Evolutionary conservation across 1,140 invertebrate species (phyloP).

Genomic region (Ceratosolen solmsi): DNA sequence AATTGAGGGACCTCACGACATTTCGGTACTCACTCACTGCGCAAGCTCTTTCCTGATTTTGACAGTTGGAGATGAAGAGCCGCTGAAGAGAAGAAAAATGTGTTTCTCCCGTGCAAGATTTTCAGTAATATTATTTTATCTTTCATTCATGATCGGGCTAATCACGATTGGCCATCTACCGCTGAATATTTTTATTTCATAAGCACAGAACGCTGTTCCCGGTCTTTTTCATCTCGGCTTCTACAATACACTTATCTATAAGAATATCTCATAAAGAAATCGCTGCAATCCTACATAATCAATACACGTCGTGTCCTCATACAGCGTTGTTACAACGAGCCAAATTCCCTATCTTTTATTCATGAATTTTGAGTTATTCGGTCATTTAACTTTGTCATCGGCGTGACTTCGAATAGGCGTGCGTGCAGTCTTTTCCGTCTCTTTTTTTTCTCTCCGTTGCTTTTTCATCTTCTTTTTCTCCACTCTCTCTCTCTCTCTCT

Average conservation of each 20-base stretch:
- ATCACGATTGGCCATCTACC: not conserved
- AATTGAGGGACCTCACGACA: too few relatives aligned
- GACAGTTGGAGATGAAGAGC: too few relatives aligned
- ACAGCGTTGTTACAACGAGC: not conserved
- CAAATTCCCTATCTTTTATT: constrained; percentile 48
- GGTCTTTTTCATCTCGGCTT: not conserved
- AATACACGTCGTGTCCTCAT: constrained; percentile 48
- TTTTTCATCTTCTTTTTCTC: too few relatives aligned
- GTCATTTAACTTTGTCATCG: constrained; percentile 22
- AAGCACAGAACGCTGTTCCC: not conserved
- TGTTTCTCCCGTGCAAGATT: not conserved
- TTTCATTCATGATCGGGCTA: not conserved
- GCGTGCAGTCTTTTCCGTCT: not conserved
- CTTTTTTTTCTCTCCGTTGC: not conserved
- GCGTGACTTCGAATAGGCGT: constrained; percentile 3
- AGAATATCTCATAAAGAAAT: constrained; percentile 33
- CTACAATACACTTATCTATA: constrained; percentile 9
- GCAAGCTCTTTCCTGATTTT: too few relatives aligned
- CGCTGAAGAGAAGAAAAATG: not conserved
- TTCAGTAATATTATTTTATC: not conserved
- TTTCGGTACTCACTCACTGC: too few relatives aligned
- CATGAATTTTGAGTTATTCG: constrained; percentile 44
- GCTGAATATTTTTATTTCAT: constrained; percentile 16
- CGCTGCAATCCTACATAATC: constrained; percentile 34
- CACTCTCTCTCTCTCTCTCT: too few relatives aligned